phyloP scores from a whole-genome alignment of 1,140 invertebrate genomes.

The Lanistes nyassanus region DNA sequence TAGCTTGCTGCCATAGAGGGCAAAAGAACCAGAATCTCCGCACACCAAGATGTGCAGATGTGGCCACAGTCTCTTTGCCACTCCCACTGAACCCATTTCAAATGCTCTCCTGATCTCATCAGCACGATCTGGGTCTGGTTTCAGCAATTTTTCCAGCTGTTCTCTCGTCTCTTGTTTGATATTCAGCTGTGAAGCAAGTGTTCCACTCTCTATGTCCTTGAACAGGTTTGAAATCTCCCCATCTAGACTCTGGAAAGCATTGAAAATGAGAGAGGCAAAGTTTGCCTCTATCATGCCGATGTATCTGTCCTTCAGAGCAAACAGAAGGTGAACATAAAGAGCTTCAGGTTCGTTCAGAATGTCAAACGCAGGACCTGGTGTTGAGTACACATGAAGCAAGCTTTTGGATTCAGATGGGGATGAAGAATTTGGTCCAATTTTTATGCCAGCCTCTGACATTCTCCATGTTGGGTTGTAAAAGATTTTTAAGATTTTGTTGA shows the following conservation, averaged over 20 bases:
- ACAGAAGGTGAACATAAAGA: conserved; percentile 63
- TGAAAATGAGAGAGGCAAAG: conserved; percentile 62
- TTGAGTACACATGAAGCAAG: conserved; percentile 61
- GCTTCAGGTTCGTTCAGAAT: conserved; percentile 61
- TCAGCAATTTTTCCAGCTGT: conserved; percentile 49
- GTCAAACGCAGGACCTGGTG: conserved; percentile 57
- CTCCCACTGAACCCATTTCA: conserved; percentile 43
- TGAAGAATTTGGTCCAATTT: conserved; percentile 62
- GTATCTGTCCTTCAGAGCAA: conserved; percentile 59
- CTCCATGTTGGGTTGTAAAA: conserved; percentile 61
- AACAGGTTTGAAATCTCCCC: conserved; percentile 47
- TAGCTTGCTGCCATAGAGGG: conserved; percentile 56
- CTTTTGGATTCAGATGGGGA: conserved; percentile 57
- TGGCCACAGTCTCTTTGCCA: conserved; percentile 61
- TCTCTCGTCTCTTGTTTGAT: conserved; percentile 49
- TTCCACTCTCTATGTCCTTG: conserved; percentile 56
- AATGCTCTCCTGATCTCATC: conserved; percentile 52
- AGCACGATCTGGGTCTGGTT: conserved; percentile 58
- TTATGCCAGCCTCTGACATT: conserved; percentile 50
- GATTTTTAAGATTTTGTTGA: conserved; percentile 61
- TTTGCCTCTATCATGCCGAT: conserved; percentile 64
- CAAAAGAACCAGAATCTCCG: conserved; percentile 61
- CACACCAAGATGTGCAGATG: conserved; percentile 55
- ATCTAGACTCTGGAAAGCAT: conserved; percentile 54
- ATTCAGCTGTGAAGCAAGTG: conserved; percentile 47